Percentiles rank a stretch among this genome's conserved stretches.
These are phyloP conservation scores for Chaetura pelagica DNA, from an alignment of 2,113 vertebrate genomes.

Conservation along the genomic window DNA sequence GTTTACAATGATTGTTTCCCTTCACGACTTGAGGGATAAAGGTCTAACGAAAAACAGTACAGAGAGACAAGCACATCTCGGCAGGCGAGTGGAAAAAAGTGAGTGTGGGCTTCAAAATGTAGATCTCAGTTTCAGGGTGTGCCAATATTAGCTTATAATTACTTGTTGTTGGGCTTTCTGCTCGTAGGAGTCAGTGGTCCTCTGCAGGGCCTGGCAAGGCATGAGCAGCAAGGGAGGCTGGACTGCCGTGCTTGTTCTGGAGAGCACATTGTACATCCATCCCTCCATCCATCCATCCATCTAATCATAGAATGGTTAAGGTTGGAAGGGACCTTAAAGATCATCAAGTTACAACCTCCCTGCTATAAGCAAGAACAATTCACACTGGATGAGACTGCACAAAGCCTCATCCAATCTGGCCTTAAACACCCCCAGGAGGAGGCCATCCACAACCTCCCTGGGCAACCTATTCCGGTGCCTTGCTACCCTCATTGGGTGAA, in stretches of 20 bases:
- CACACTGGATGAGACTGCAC: no score
- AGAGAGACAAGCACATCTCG: not conserved
- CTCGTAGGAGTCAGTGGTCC: not conserved
- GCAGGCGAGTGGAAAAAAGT: not conserved
- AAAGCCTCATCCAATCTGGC: no score
- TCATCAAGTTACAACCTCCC: no score
- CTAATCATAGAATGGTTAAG: no score
- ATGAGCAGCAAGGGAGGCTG: not conserved
- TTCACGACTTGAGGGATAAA: not conserved
- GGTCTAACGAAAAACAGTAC: not conserved
- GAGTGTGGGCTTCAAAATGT: not conserved
- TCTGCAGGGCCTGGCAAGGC: not conserved
- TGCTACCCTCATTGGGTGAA: no score
- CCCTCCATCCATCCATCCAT: not conserved
- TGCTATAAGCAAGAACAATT: no score
- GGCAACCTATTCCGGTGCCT: no score
- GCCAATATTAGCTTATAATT: not conserved
- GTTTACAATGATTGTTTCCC: not conserved
- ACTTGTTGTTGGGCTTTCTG: not conserved
- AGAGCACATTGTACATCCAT: accelerated
- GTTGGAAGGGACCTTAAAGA: no score
- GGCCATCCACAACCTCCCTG: no score
- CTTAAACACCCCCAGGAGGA: no score
- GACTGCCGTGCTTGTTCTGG: accelerated
- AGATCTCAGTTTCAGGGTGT: not conserved